These are phyloP conservation scores for Phoebastria nigripes DNA, from an alignment of 2,797 vertebrate species.

Conservation along the genomic window DNA sequence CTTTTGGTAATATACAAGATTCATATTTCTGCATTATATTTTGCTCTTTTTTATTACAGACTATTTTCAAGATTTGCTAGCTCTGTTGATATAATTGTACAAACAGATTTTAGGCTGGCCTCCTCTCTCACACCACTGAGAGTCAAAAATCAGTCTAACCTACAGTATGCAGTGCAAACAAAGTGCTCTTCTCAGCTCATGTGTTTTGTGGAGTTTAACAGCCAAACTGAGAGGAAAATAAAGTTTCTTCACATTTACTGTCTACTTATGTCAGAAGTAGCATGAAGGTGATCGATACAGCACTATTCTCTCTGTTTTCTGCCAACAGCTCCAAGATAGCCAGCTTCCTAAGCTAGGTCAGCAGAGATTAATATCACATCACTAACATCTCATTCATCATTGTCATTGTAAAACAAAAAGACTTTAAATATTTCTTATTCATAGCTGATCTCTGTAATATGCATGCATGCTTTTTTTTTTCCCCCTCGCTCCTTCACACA, in stretches of 20 bases:
- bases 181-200: neutral
- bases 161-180: neutral
- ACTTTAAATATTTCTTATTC: neutral
- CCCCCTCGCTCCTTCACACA: accelerated
- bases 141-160: neutral
- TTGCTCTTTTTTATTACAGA: neutral
- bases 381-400: neutral
- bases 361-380: neutral
- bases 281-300: neutral
- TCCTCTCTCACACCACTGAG: neutral
- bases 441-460: neutral
- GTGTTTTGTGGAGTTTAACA: neutral
- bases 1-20: neutral
- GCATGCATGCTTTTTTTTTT: accelerated
- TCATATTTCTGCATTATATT: neutral
- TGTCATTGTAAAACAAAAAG: neutral
- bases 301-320: neutral
- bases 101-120: neutral
- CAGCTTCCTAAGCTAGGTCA: neutral
- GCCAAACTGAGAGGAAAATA: neutral
- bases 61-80: neutral
- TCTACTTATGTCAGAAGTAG: neutral
- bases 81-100: neutral
- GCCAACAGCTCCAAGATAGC: neutral
- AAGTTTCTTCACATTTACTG: neutral